Conservation (phyloP, 2,888 invertebrate genomes). For the Busseola fusca region DNA sequence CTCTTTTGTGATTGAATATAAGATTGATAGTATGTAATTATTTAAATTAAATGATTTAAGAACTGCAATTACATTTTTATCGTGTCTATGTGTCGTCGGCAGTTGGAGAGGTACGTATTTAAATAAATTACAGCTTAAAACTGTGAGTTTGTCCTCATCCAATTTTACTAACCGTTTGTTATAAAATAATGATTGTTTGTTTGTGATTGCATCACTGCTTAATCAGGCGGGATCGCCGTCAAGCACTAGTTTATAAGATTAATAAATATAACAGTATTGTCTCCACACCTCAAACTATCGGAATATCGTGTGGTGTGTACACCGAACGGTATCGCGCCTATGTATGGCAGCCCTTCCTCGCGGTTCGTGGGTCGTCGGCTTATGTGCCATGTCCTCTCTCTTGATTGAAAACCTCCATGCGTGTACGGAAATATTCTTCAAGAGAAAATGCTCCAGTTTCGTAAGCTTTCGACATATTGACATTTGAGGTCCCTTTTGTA, state of each 20-base stretch:
- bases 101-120: no score
- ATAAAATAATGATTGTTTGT: no score
- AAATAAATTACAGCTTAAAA: no score
- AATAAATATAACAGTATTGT: no score
- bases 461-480: constrained; percentile 27
- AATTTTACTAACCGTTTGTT: neutral
- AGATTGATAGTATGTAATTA: neutral
- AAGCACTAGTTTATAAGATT: no score
- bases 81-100: neutral
- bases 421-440: constrained; percentile 51
- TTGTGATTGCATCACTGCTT: no score
- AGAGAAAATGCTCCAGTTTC: constrained; percentile 6
- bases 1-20: neutral
- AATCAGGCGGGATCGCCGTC: no score
- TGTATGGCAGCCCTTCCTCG: constrained; percentile 18
- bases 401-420: constrained; percentile 58
- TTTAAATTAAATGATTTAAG: neutral
- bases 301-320: neutral
- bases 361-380: constrained; percentile 43
- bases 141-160: no score
- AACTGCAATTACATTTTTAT: neutral
- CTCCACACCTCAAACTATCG: neutral
- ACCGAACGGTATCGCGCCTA: neutral
- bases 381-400: constrained; percentile 57
- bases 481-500: constrained; percentile 16